Conservation (phyloP, 1,140 invertebrate genomes). For the Micrasema longulum region DNA sequence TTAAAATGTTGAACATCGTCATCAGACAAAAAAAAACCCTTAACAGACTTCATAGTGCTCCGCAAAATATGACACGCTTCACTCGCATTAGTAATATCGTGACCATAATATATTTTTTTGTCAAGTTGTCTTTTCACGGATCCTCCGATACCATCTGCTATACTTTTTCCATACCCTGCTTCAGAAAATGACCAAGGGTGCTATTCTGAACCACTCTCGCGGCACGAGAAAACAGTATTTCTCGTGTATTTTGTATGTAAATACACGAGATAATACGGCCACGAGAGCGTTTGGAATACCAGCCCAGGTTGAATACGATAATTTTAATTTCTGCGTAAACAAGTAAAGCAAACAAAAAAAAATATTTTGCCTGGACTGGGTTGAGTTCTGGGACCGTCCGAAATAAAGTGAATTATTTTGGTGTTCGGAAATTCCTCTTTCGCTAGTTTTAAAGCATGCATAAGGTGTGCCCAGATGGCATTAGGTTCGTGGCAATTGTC, state of each 20-base stretch:
- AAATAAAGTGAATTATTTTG: neutral
- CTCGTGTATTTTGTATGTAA: no score
- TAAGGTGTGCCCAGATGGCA: conserved; percentile 51
- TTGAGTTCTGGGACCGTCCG: conserved; percentile 37
- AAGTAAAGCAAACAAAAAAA: conserved; percentile 39
- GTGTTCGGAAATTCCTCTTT: conserved; percentile 12
- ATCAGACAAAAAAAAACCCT: no score
- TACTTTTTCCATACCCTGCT: conserved; percentile 43
- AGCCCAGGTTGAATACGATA: conserved; percentile 19
- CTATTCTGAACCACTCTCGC: no score
- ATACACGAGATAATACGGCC: no score
- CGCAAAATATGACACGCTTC: conserved; percentile 43
- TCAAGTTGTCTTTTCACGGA: conserved; percentile 37
- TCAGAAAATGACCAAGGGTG: conserved; percentile 48
- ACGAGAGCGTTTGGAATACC: no score
- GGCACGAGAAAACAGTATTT: no score
- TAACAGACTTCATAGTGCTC: conserved; percentile 28
- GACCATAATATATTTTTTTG: conserved; percentile 33
- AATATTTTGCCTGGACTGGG: conserved; percentile 51
- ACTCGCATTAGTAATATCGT: conserved; percentile 36
- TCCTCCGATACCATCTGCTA: conserved; percentile 47
- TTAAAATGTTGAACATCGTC: no score
- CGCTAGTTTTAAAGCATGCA: conserved; percentile 34
- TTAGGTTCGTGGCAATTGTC: conserved; percentile 43
- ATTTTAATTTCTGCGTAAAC: conserved; percentile 38